Evolutionary conservation across 2,113 vertebrate species (phyloP), one percentile per base, ranked within the genome.

Genomic region (Geothlypis trichas): DNA sequence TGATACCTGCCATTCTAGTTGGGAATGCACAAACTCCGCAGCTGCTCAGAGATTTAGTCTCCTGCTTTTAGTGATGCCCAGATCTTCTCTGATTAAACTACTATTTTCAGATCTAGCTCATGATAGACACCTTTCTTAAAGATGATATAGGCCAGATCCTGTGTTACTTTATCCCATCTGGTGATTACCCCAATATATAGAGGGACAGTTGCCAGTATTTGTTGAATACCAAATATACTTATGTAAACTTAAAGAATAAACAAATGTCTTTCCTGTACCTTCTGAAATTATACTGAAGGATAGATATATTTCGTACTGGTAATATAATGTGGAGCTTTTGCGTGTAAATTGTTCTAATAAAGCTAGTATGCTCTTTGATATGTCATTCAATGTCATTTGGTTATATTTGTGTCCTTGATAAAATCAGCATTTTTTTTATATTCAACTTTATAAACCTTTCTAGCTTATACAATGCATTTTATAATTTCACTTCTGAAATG

Each of bases 371-470:
- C 22, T 90, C 89, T 96, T 96, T 93, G 91, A 93, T 93, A 84
- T 92, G 62, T 69, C 22, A 28, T 91, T 89, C 58, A 87, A 28
- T 88, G 59, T 57, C 90, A 87, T 78, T 87, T 81, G 72, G 44
- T 81, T 97, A 73, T 84, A 90, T 84, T 90, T 87, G 44, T 96
- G 91, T 75, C 91, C 89, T 82, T 87, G 88, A 93, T 93, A 92
- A 95, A 92, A 92, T 95, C 86, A 93, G 35, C 57, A 44, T 86
- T 90, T 0, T 58, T 92, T 85, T 90, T 24, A 1, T 86, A 89
- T 90, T 84, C 66, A 79, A 5, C 52, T 84, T 91, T 76, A 54
- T 83, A 92, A 85, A 83, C 31, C 8, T 61, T 93, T 92, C 51
- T 78, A 86, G n/a, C 7, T 80, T 88, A 83, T 62, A 69, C 54